Base-by-base conservation (phyloP, 2,797 vertebrate genomes). In the Paramormyrops hopkinsi region DNA sequence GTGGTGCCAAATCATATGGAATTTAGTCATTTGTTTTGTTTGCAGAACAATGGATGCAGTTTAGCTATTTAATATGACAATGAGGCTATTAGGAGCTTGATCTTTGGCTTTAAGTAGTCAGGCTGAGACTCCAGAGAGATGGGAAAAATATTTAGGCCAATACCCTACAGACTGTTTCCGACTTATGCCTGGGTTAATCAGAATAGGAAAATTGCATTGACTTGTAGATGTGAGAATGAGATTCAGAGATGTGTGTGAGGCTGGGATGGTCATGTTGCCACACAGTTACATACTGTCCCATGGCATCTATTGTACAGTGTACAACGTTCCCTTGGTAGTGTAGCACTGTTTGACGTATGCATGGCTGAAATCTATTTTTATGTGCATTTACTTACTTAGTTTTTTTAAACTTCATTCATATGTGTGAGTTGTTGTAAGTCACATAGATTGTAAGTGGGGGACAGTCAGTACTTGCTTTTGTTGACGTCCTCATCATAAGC, bases 41-140 rank as follows among this genome's bases (percentile, higher is more conserved):
- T 37, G 51, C 56, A 41, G 48, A 89, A 62, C 46, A 86, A 2
- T 51, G 88, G 19, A 22, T 65, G 62, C 25, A 19, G 33, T 79
- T 88, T 19, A 51, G 82, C 79, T 85, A 89, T 89, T 89, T 65
- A 19, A 76, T 87, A 48, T 76, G 62, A 76, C 62, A 87, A n/a
- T 54, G 83, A 89, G 50, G 48, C 44, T 69, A 14, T 14, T 59
- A 89, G 48, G 56, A 89, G 25, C 11, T 53, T 86, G 82, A 89
- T 22, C 82, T 65, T 44, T 53, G 56, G 12, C 46, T 69, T 86
- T 59, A 51, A 46, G 44, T 14, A 50, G 37, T 86, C 65, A 86
- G 46, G 85, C 33, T 83, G 86, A 51, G 12, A 87, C 53, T 59
- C n/a, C 41, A 6, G 25, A 85, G 37, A 54, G 22, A 62, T 2